Evolutionary conservation across 2,113 vertebrate species (phyloP).

Genomic region (Saccopteryx bilineata): DNA sequence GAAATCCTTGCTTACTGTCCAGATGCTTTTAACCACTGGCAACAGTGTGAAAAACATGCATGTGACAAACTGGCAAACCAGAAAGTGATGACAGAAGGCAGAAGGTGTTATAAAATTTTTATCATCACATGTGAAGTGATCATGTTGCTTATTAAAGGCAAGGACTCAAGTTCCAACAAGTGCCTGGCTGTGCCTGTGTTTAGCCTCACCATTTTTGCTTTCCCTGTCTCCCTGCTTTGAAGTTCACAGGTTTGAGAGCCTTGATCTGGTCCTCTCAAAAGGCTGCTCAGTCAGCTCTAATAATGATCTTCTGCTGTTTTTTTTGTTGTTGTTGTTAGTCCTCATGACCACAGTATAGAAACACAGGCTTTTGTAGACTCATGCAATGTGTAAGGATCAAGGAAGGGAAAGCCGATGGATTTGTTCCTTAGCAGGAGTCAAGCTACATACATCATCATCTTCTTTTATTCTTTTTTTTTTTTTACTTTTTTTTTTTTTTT

Average conservation of each 20-base stretch:
- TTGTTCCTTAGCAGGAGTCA: neutral
- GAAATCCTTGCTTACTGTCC: neutral
- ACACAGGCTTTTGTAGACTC: neutral
- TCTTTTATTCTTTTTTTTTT: neutral
- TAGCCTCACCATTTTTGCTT: neutral
- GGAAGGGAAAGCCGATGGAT: neutral
- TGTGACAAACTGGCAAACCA: neutral
- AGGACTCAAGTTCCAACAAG: conserved; percentile 50
- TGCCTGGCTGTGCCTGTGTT: neutral
- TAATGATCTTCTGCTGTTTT: neutral
- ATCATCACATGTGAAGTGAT: neutral
- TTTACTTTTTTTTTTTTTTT: too few species aligned
- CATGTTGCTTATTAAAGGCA: conserved; percentile 4
- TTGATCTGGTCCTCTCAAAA: neutral
- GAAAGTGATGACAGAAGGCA: conserved; percentile 49
- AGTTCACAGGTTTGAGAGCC: neutral
- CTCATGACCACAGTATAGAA: neutral
- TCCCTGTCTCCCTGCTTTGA: neutral
- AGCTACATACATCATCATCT: neutral
- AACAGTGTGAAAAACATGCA: neutral
- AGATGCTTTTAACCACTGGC: neutral
- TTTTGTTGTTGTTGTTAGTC: neutral
- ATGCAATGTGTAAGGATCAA: neutral
- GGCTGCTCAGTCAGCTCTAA: too few species aligned
- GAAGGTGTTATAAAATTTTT: conserved; percentile 18